Evolutionary conservation across 1,140 invertebrate genomes (phyloP), one percentile per base, ranked within the genome.

Genomic region (Nasonia vitripennis): DNA sequence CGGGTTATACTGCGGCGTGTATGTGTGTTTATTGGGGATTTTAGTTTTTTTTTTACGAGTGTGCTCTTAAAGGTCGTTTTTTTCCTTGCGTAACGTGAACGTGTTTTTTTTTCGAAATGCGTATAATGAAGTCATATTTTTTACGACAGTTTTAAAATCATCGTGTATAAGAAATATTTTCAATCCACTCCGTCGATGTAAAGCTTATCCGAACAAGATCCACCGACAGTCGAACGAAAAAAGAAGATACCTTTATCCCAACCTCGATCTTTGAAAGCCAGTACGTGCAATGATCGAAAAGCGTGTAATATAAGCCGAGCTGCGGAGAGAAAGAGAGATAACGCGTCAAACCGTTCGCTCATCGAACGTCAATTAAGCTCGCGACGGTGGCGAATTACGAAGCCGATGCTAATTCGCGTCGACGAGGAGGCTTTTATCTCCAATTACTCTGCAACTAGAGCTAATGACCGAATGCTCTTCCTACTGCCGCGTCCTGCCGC

Each of bases 391-490:
- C 20, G 51, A 55, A 55, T 55, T 55, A 55, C 51, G 51, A 55
- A 55, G 51, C 51, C 14, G 51, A 55, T 55, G 12, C 51, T 55
- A 62, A 62, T 62, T 62, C 7, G 55, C 55, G 17, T 20, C 55
- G 55, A n/a, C 55, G 6, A 62, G 17, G 17, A 62, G 45, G 41
- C 74, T 48, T 77, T 77, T 77, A 78, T 78, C 75, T 51, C 27
- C 75, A 51, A 78, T 51, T 51, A 27, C n/a, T 75, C 31, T 34
- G 31, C 17, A 75, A 75, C 34, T 34, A 75, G 31, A 41, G 20
- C 45, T 78, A 78, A 78, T 27, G n/a, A 48, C n/a, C 20, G 74
- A 77, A 77, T 51, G 74, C 41, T 20, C 74, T 77, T 77, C 74
- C 41, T 9, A 48, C n/a, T 23, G 12, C 48, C 37, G 41, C 45